Evolutionary conservation across 2,797 vertebrate species (phyloP), one percentile per base, ranked within the genome.

Genomic region (Smutsia gigantea): DNA sequence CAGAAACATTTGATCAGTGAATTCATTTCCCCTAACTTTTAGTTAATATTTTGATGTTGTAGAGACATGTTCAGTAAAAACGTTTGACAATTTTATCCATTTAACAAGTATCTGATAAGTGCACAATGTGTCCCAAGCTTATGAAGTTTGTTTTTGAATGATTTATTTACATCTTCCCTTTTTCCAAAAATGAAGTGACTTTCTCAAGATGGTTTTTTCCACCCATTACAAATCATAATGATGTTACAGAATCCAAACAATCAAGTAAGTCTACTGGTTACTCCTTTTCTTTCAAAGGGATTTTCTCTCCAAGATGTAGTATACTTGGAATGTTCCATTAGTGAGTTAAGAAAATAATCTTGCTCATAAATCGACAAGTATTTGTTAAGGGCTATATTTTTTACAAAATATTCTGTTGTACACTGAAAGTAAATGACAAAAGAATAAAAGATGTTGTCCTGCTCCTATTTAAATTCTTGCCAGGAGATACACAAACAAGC

Each of bases 401-500:
- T 84, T 29, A 66, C 3, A 68, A 19, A 69, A 5, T 34, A 92
- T 75, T 87, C 42, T 57, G 25, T 75, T 75, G 34, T 39, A 79
- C 7, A 55, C 53, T 75, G 37, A 81, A 90, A 88, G n/a, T 87
- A 87, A 66, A 13, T 46, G 31, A 69, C 57, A 90, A 64, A 93
- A 17, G 15, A 57, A 75, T 71, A 87, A 39, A 91, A 82, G 25
- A 81, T 77, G 13, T 55, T 66, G 5, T 66, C 88, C 49, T 84
- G 13, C 0, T 81, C 21, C 29, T 93, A 27, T n/a, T 25, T 42
- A 66, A 69, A 5, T 82, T 86, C 27, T 71, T 93, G 34, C 55
- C 78, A 86, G 31, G 61, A 94, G 55, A 91, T n/a, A 90, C 37
- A 93, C 77, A 97, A 79, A 77, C 12, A 89, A 96, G 19, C 27